phyloP scores from a whole-genome alignment of 1,140 invertebrate genomes.

The Drosophila tani region DNA sequence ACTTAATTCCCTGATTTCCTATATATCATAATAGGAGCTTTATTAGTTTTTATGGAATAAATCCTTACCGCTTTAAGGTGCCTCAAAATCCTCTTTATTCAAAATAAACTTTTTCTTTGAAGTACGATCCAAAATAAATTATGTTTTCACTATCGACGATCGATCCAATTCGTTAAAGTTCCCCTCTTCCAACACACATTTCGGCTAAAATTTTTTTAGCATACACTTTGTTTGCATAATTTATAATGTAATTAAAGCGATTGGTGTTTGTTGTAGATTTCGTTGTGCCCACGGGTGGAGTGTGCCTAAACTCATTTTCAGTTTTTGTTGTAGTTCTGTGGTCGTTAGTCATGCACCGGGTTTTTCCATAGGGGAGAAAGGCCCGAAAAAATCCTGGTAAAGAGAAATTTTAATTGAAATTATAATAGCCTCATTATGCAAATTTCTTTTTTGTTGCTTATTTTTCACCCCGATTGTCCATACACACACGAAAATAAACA shows the following conservation, averaged over 20 bases:
- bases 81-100: neutral
- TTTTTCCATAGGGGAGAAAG: constrained; percentile 24
- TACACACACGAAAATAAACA: constrained; percentile 36
- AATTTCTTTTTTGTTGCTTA: constrained; percentile 68
- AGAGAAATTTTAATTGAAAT: constrained; percentile 78
- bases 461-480: constrained; percentile 27
- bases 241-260: constrained; percentile 63
- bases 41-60: neutral
- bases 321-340: constrained; percentile 47
- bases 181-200: constrained; percentile 15
- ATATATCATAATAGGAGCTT: too few relatives aligned
- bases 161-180: constrained; percentile 6
- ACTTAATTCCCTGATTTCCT: too few relatives aligned
- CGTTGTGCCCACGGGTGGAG: neutral
- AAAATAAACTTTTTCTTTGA: neutral
- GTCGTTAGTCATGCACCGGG: constrained; percentile 62
- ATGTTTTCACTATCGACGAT: neutral
- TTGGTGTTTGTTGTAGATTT: constrained; percentile 40
- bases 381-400: constrained; percentile 43
- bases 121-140: neutral
- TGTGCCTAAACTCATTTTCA: constrained; percentile 31
- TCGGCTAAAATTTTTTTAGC: neutral
- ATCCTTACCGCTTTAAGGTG: neutral
- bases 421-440: constrained; percentile 81
- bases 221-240: constrained; percentile 44